Evolutionary conservation across 2,113 vertebrate species (phyloP).

Genomic region (Scatophagus argus): DNA sequence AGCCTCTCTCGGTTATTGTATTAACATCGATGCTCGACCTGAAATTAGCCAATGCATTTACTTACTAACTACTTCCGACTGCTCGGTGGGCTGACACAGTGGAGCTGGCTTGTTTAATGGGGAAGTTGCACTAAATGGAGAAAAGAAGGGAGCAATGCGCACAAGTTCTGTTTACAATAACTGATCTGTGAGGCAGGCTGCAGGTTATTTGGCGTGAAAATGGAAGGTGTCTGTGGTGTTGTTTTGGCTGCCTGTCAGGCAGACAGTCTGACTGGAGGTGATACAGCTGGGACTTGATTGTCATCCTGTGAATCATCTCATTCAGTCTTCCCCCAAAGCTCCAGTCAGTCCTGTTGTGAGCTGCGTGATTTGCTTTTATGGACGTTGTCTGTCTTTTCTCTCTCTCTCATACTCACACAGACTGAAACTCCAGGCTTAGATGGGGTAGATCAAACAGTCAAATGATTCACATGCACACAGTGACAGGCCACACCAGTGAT

Average conservation of each 20-base stretch:
- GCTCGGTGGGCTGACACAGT: constrained; percentile 48
- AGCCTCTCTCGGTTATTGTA: constrained; percentile 75
- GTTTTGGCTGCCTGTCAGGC: constrained; percentile 28
- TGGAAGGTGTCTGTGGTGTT: constrained; percentile 1
- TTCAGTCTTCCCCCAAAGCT: constrained; percentile 39
- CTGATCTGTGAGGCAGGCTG: background rate
- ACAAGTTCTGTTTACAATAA: background rate
- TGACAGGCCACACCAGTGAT: constrained; percentile 18
- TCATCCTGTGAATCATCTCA: constrained; percentile 42
- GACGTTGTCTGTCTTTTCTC: background rate
- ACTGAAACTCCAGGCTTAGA: background rate
- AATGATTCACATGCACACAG: constrained; percentile 15
- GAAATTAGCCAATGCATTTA: constrained; percentile 71
- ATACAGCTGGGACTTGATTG: constrained; percentile 41
- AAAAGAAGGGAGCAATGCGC: background rate
- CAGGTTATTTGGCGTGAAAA: background rate
- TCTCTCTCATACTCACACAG: background rate
- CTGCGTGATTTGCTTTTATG: constrained; percentile 20
- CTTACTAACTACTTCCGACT: constrained; percentile 73
- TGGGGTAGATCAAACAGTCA: constrained; percentile 27
- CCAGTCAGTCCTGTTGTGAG: constrained; percentile 23
- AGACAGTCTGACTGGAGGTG: constrained; percentile 30
- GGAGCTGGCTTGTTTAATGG: constrained; percentile 45
- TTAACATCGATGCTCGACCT: constrained; percentile 78
- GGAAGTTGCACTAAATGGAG: constrained; percentile 29